Base-by-base conservation (phyloP, 2,113 vertebrate genomes). In the Micronycteris hirsuta region DNA sequence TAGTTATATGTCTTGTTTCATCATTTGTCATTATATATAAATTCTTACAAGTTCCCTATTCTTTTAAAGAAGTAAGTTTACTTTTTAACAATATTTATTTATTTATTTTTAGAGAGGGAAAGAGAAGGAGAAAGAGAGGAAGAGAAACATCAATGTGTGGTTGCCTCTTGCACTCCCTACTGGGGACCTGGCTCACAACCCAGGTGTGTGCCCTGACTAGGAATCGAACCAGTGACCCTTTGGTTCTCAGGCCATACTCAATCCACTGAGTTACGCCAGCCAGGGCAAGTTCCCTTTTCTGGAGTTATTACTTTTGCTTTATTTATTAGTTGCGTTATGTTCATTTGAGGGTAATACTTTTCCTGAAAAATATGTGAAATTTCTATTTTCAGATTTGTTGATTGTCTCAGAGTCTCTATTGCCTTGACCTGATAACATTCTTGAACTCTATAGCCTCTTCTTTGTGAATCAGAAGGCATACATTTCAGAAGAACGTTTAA, bases 251-350 rank as follows among this genome's bases (percentile, higher is more conserved):
- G 11, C 11, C 2, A 11, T 47, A 12, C 45, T 47, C 45, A 47
- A 47, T 12, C 45, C 7, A 47, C 45, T 47, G 45, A 47, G 45
- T 12, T 12, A 47, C 45, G 2, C 45, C 11, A 12, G 45, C 45
- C 45, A 47, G 45, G 11, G 43, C 43, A 43, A 43, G 43, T 8
- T 43, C 43, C 43, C 43, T 43, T 5, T 43, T 43, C 43, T 43
- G 43, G 24, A 95, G 26, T 33, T 83, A 76, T 38, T 91, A 56
- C 93, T 87, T 87, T 91, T 77, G 28, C 58, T 96, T 95, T 14
- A 86, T 96, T 95, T 14, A 86, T 68, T 58, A 86, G n/a, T 45
- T 82, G 47, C 87, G 52, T 82, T 87, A 67, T 61, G 43, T 95
- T 83, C 2, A 49, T 71, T 68, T 31, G 49, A 5, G 28, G 11